Evolutionary conservation across 2,888 invertebrate species (phyloP), one percentile per base, ranked within the genome.

Genomic region (Crioceris asparagi): DNA sequence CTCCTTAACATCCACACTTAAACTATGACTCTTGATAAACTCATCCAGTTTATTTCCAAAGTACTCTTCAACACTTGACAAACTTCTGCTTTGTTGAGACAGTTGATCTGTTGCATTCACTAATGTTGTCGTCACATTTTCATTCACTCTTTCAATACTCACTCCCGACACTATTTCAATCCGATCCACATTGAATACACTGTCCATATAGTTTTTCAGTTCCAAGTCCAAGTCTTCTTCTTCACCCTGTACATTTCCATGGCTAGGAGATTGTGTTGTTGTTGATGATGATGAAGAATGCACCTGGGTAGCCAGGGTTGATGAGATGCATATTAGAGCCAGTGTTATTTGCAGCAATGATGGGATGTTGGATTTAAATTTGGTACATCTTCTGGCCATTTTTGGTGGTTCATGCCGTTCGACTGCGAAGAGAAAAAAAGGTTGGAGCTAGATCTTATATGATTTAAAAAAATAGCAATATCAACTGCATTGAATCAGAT

Each of bases 1-100:
- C 55, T 77, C 73, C 1, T 81, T 77, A 32, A 83, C 54, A 52
- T 77, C 76, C 6, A 84, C 72, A 18, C 76, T 73, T 17, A 83
- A 54, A 29, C 72, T 71, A 60, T 75, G 80, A 36, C 67, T 71
- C 34, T 71, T 67, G 3, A 74, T 65, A 53, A 74, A 78, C 48
- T 70, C 64, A 47, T 74, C 70, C 25, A 79, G 61, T 53, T 73
- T 74, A 45, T 72, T 70, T 40, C 71, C 60, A 43, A 77, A 55
- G 54, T 75, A 72, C 32, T 70, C 68, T 49, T 70, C 69, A 35
- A 72, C 65, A 0, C 64, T 67, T 17, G 44, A 61, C 63, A 53
- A 60, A 60, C 45, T 67, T 63, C 52, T 68, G 2, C 27, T 15
- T 12, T 38, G 29, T 5, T 34, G 38, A 44, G 50, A 17, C 46